Evolutionary conservation across 2,797 vertebrate species (phyloP).

Genomic region (Pyrocephalus nanus): DNA sequence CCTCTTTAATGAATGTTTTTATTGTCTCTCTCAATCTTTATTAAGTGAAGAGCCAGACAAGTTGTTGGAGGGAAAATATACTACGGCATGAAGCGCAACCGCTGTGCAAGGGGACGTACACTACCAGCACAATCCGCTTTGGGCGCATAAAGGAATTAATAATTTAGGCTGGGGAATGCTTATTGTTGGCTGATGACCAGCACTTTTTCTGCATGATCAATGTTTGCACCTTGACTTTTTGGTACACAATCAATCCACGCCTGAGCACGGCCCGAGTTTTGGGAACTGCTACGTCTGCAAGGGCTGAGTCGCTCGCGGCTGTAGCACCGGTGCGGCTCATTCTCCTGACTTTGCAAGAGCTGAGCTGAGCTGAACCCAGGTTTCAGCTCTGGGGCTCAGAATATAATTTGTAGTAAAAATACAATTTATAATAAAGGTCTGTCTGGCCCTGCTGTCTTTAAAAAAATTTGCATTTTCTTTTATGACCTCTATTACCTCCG

Average conservation of each 20-base stretch:
- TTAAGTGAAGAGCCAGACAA: conserved; percentile 40
- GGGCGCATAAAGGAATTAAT: not conserved
- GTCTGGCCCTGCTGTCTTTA: fast-evolving
- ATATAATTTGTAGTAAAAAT: not conserved
- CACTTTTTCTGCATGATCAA: not conserved
- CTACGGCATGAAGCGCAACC: not conserved
- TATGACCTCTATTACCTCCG: not conserved
- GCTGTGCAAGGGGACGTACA: fast-evolving
- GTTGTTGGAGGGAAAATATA: conserved; percentile 30
- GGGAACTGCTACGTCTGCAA: not conserved
- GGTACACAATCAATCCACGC: conserved; percentile 1
- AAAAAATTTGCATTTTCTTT: not conserved
- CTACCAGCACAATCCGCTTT: fast-evolving
- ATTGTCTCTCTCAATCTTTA: conserved; percentile 52
- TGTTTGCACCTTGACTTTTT: conserved; percentile 13
- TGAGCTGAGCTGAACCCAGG: not conserved
- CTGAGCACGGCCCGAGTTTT: not conserved
- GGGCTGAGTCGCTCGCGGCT: not conserved
- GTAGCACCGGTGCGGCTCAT: fast-evolving
- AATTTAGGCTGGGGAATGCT: conserved; percentile 15
- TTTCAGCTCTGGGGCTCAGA: not conserved
- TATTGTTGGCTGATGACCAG: conserved; percentile 10
- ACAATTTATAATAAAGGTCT: not conserved
- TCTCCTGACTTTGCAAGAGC: not conserved
- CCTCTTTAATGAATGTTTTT: conserved; percentile 36